Evolutionary conservation across 2,888 invertebrate species (phyloP), one percentile per base, ranked within the genome.

Genomic region (Vandiemenella viatica): DNA sequence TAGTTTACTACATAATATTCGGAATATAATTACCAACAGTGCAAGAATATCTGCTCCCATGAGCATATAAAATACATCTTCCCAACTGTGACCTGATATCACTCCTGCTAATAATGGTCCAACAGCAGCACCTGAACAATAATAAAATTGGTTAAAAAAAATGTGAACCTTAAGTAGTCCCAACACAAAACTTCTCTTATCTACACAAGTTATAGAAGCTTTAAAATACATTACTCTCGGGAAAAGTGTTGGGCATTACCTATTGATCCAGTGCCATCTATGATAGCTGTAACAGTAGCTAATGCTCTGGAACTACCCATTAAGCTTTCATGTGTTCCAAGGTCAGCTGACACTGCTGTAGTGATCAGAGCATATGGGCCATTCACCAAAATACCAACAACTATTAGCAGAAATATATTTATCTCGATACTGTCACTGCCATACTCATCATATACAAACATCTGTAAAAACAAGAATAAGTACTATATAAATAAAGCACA

Each of bases 231-330:
- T 32, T 4, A 32, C n/a, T 13, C n/a, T 32, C n/a, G n/a, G n/a
- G n/a, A n/a, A n/a, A n/a, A n/a, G n/a, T n/a, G n/a, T n/a, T n/a
- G n/a, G 6, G 13, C 15, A 45, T 15, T 38, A 80, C 83, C 88
- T 50, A 89, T 76, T 52, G 88, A 89, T 6, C 96, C 95, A 0
- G 95, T 95, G 42, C 96, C 96, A 67, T 96, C 96, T 42, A 96
- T 95, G 58, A 96, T 93, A 18, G 95, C 91, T 0, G 95, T 91
- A n/a, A 96, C 95, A 0, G 96, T 96, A 6, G 96, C 93, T 51
- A 96, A 66, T 5, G 95, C 96, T 62, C 83, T 85, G 0, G 89
- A 70, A 67, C 87, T 89, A 2, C 88, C 88, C 46, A 82, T 79
- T 48, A 95, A 70, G 52, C 83, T 83, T 55, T 80, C 75, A 70